Base-by-base conservation (phyloP, 2,797 vertebrate genomes). In the Peromyscus nudipes region DNA sequence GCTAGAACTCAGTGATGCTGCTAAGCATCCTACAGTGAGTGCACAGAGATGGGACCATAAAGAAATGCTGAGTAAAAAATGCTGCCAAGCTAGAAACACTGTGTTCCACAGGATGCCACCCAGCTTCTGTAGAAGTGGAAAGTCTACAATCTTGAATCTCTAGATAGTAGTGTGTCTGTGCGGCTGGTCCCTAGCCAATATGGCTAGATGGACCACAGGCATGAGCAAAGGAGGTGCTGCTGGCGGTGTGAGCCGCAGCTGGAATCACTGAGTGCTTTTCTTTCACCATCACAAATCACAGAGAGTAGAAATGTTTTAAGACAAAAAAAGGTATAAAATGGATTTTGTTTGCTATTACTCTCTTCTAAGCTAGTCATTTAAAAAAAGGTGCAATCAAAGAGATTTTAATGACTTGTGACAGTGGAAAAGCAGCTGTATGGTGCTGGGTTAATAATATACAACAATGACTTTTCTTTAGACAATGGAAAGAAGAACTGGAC, bases 401-500 rank as follows among this genome's bases (percentile, higher is more conserved):
- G 31, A 93, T 80, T 96, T 91, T 86, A 95, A 91, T 71, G 77
- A 85, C 92, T 75, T 57, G 29, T 73, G 40, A 79, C 6, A 79
- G 34, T 65, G 73, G 25, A 79, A 77, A 93, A 34, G 55, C 13
- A 75, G 81, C 34, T 95, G 11, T 94, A 91, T 91, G 43, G 7
- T 69, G 67, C 10, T 73, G 55, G 77, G 67, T 37, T 94, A 92
- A 94, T 91, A 89, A 77, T 65, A 64, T 65, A 64, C 31, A 46
- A 6, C 43, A 82, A 82, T 75, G 87, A 69, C 17, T 46, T 52
- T 94, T 82, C 60, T 71, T 93, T 77, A 94, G 85, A 93, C 46
- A 97, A 88, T 21, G 46, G 57, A 55, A 69, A 52, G 57, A 71
- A 64, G 88, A 93, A 96, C 57, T 57, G 40, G 92, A 94, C 67